Evolutionary conservation across 2,797 vertebrate genomes (phyloP), one percentile per base, ranked within the genome.

Genomic region (Remorina albescens): DNA sequence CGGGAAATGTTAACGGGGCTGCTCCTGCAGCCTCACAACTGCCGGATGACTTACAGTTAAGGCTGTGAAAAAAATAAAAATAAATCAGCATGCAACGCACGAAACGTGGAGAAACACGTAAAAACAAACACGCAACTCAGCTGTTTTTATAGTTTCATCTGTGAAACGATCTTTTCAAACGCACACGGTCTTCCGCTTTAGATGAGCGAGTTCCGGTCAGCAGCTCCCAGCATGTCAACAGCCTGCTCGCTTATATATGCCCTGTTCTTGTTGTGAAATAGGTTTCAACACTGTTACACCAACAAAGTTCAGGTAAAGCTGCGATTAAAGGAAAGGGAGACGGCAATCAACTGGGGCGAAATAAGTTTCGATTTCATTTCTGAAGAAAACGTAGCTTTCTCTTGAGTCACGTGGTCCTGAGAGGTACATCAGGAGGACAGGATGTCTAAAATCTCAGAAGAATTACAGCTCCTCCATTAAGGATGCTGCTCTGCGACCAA

Each of bases 291-390:
- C 7, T 36, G 6, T 30, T 37, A 8, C 34, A 63, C 18, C 7
- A 34, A 2, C 8, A 47, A 19, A 1, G 30, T 0, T 50, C 12
- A 5, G 16, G 8, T 13, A 53, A 50, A 47, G 0, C 1, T 9
- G 9, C 11, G 1, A 1, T 1, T 18, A 0, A 16, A 19, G 8
- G 0, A 15, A 60, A 76, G 4, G 2, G 6, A 47, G 57, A 71
- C 8, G 0, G 8, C 0, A 1, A 6, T 3, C 0, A 8, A 15
- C 0, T 3, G 2, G 2, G 0, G 0, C 16, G 0, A 1, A 0
- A 0, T 60, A 65, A 78, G 78, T 95, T 95, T 94, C 94, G 88
- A 56, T 95, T 94, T 94, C 88, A 9, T 68, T 92, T 93, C 86
- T 55, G 8, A 0, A 0, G 6, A 68, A 70, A 47, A 34, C 23